A percentile compares a stretch with the other conserved stretches of the same genome.
phyloP scores from a whole-genome alignment of 2,113 vertebrate genomes.

The Zonotrichia leucophrys region DNA sequence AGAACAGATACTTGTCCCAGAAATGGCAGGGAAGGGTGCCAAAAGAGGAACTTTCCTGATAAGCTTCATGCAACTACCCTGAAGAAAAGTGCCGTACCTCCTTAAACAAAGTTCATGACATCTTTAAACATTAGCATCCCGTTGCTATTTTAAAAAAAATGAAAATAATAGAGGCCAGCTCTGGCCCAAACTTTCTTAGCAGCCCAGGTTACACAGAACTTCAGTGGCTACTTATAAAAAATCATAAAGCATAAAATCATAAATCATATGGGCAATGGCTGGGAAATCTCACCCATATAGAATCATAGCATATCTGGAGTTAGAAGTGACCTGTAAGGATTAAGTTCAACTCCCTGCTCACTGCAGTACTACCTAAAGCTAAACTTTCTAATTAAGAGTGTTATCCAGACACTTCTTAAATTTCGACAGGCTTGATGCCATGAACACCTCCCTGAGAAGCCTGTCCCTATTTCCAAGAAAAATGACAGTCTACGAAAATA shows the following conservation, averaged over 20 bases:
- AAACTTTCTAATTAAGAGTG: background rate
- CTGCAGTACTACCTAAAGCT: background rate
- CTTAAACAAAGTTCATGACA: background rate
- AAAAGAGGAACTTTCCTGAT: background rate
- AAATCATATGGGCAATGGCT: background rate
- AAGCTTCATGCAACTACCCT: background rate
- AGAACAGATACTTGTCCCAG: background rate
- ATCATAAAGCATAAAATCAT: no score
- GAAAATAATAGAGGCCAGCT: rapidly evolving
- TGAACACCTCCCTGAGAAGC: background rate
- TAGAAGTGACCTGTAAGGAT: background rate
- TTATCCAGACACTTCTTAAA: background rate
- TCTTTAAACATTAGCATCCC: background rate
- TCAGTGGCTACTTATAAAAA: background rate
- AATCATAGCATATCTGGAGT: rapidly evolving
- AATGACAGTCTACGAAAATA: background rate
- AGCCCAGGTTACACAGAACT: background rate
- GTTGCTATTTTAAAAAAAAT: background rate
- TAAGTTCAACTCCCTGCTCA: background rate
- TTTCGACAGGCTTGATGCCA: background rate
- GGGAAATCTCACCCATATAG: background rate
- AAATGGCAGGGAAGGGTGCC: background rate
- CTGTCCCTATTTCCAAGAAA: background rate
- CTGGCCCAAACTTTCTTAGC: background rate
- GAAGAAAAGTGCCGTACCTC: background rate